These are phyloP conservation scores for Hyppa rectilinea DNA, from an alignment of 2,888 invertebrate genomes.

Conservation along the genomic window DNA sequence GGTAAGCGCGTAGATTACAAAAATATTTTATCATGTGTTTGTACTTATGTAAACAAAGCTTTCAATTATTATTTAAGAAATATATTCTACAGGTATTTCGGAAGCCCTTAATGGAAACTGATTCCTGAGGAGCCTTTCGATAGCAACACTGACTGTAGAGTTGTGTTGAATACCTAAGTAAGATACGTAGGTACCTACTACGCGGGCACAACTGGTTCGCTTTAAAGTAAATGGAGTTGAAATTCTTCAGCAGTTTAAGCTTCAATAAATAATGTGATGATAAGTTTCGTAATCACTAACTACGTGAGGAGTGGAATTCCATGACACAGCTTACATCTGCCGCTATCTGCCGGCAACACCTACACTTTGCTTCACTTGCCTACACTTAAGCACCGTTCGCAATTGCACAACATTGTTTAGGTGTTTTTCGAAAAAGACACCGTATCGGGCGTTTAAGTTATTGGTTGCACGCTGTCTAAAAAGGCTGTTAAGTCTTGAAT, in stretches of 20 bases:
- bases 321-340: slow-evolving; percentile 73
- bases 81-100: not conserved
- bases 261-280: slow-evolving; percentile 56
- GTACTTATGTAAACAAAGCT: slow-evolving; percentile 8
- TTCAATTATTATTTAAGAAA: slow-evolving; percentile 3
- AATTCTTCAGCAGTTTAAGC: slow-evolving; percentile 44
- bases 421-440: slow-evolving; percentile 78
- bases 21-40: not conserved
- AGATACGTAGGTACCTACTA: slow-evolving; percentile 23
- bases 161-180: not conserved
- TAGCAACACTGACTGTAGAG: slow-evolving; percentile 28
- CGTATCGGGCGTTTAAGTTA: slow-evolving; percentile 77
- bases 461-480: slow-evolving; percentile 73
- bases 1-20: slow-evolving; percentile 18
- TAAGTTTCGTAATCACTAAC: slow-evolving; percentile 64
- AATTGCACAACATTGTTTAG: slow-evolving; percentile 82
- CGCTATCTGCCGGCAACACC: slow-evolving; percentile 78
- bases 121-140: slow-evolving; percentile 15
- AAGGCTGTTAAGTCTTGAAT: slow-evolving; percentile 78
- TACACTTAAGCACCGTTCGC: slow-evolving; percentile 72
- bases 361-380: slow-evolving; percentile 71
- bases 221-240: slow-evolving; percentile 42
- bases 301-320: slow-evolving; percentile 69
- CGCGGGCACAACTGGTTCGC: slow-evolving; percentile 20
- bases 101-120: slow-evolving; percentile 6